Conservation (phyloP, 2,888 invertebrate genomes). For the Meteorus colon region DNA sequence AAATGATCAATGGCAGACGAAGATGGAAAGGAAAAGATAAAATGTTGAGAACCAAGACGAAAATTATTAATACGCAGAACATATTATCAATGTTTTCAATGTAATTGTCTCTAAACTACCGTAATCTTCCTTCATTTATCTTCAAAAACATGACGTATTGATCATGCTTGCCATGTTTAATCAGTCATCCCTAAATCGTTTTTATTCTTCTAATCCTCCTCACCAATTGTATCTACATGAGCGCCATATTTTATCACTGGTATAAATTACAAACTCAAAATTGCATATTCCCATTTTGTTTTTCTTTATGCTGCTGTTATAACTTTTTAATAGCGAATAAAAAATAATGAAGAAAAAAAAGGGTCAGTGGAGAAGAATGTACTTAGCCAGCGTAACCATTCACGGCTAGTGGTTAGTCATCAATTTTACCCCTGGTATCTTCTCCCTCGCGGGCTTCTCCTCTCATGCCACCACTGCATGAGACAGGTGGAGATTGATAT, state of each 20-base stretch:
- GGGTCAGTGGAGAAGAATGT: slow-evolving; percentile 38
- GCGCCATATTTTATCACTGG: not conserved
- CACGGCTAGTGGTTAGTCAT: slow-evolving; percentile 48
- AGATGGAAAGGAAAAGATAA: not conserved
- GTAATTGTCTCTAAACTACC: too few relatives aligned
- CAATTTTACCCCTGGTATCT: slow-evolving; percentile 57
- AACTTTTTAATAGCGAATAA: not conserved
- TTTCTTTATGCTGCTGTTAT: not conserved
- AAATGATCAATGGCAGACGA: not conserved
- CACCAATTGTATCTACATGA: not conserved
- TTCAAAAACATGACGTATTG: too few relatives aligned
- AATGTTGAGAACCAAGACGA: not conserved
- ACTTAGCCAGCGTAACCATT: slow-evolving; percentile 32
- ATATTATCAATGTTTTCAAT: too few relatives aligned
- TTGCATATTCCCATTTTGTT: not conserved
- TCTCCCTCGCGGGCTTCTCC: not conserved
- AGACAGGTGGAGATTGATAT: slow-evolving; percentile 51
- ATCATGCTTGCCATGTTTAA: too few relatives aligned
- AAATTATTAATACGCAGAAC: not conserved
- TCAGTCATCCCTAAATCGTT: too few relatives aligned
- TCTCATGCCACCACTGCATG: not conserved
- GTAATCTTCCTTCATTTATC: too few relatives aligned
- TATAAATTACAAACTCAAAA: not conserved
- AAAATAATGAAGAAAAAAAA: not conserved
- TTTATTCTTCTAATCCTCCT: not conserved